Evolutionary conservation across 1,140 invertebrate species (phyloP), one percentile per base, ranked within the genome.

Genomic region (Capitella teleta): DNA sequence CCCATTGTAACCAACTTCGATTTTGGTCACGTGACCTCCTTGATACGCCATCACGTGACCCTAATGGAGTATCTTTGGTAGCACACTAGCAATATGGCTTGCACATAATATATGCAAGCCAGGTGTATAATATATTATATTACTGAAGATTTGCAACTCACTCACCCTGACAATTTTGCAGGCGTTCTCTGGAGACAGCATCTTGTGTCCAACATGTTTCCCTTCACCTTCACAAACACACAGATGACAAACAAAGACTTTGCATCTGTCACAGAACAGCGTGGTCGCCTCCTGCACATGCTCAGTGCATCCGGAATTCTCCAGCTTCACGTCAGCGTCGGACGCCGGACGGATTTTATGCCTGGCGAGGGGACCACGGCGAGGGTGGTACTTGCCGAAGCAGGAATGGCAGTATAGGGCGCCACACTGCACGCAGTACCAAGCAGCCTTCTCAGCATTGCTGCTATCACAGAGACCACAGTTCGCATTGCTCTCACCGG

Each of bases 391-490:
- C 12, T 49, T 82, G 56, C 92, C 87, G 2, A 87, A 79, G 64
- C 92, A 97, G 30, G 77, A 73, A 51, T 87, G 85, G 70, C 92
- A 97, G 66, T 95, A 95, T 36, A 87, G 78, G 37, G 93, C 87
- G 64, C 90, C 85, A 74, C 92, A 96, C 70, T 94, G 90, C 63
- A 93, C 86, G 70, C 92, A 96, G 57, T 87, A 81, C 32, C 91
- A 83, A 19, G 83, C 82, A 0, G 91, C 91, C 32, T 84, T 82
- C 28, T 80, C 79, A 0, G 83, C 81, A 52, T 84, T 84, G 1
- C 77, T 77, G 8, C 46, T 52, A 67, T 91, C 89, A 73, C 91
- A 96, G 78, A 96, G 83, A 67, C 94, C 89, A 76, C 90, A 95
- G 58, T 84, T 82, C 28, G 25, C 24, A 18, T 19, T 19, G 52